Evolutionary conservation across 2,113 vertebrate species (phyloP).

Genomic region (Addax nasomaculatus): DNA sequence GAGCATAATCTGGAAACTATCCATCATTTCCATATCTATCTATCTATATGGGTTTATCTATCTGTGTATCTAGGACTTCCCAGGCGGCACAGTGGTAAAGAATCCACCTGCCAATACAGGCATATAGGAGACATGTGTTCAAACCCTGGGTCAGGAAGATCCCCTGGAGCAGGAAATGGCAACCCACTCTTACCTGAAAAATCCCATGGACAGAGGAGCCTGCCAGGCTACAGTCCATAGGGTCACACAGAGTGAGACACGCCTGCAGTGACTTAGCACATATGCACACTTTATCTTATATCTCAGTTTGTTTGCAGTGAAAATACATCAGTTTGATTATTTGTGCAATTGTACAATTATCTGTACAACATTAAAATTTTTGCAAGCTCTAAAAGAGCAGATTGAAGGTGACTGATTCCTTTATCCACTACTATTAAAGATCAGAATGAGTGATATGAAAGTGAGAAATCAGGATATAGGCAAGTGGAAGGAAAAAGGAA

Average conservation of each 20-base stretch:
- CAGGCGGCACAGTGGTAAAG: not conserved
- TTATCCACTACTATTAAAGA: not conserved
- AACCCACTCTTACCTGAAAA: not conserved
- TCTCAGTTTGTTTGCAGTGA: not conserved
- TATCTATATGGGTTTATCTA: not conserved
- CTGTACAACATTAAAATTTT: not conserved
- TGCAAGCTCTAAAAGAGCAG: not conserved
- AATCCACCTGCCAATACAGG: not conserved
- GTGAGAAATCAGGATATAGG: not conserved
- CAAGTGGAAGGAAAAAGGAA: not conserved
- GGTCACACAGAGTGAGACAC: not conserved
- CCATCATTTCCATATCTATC: not conserved
- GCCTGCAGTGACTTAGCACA: not conserved
- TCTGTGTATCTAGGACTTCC: not conserved
- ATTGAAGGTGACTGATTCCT: not conserved
- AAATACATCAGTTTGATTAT: not conserved
- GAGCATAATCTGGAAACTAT: not conserved
- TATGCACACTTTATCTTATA: not conserved
- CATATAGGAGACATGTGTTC: not conserved
- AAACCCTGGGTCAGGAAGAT: not conserved
- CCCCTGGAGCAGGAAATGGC: not conserved
- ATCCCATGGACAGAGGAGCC: not conserved
- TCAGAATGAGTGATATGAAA: not conserved
- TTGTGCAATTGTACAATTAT: not conserved
- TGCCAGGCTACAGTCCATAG: not conserved